Evolutionary conservation across 2,888 invertebrate genomes (phyloP).

Genomic region (Thyatira batis): DNA sequence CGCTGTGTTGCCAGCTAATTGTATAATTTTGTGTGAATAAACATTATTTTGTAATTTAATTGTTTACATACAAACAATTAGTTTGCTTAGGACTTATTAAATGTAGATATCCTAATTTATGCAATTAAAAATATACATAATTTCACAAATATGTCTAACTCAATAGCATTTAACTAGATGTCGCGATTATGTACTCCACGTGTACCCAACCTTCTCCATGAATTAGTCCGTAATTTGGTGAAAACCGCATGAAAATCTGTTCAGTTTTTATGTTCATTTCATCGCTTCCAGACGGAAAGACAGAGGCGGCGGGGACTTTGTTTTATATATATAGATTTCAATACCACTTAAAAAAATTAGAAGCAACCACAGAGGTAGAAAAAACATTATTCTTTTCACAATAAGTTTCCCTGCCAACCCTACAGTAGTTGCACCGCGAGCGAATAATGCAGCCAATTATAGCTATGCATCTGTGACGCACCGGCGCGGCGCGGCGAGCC

Average conservation of each 20-base stretch:
- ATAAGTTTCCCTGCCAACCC: neutral
- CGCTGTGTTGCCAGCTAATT: neutral
- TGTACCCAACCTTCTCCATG: too few species aligned
- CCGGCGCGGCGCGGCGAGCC: constrained; percentile 24
- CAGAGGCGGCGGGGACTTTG: too few species aligned
- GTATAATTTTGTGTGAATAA: constrained; percentile 7
- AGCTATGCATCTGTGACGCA: constrained; percentile 18
- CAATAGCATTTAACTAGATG: too few species aligned
- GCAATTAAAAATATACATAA: too few species aligned
- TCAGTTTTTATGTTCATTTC: too few species aligned
- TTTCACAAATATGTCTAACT: too few species aligned
- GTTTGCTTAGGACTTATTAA: neutral
- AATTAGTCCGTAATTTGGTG: too few species aligned
- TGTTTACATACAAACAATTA: neutral
- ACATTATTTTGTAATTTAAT: constrained; percentile 2
- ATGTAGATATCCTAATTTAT: neutral
- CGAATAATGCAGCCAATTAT: constrained; percentile 32
- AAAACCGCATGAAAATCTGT: too few species aligned
- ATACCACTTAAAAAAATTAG: neutral
- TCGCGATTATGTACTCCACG: too few species aligned
- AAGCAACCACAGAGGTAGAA: neutral
- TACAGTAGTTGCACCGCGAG: neutral
- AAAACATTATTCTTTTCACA: neutral
- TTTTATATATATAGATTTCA: neutral
- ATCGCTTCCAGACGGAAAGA: too few species aligned